phyloP scores from a whole-genome alignment of 2,888 invertebrate species.

The Plebejus anna region DNA sequence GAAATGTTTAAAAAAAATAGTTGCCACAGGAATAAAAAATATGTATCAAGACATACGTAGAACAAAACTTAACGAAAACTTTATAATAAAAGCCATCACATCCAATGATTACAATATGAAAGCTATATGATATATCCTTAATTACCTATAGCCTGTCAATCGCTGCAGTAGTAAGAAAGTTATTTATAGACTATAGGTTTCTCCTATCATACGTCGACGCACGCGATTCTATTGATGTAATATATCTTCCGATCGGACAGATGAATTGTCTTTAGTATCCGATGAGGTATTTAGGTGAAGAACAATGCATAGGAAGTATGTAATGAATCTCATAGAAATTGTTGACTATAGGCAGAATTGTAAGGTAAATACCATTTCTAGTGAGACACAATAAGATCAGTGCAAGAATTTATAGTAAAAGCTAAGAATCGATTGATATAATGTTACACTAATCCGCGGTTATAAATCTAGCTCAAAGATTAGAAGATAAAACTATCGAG shows the following conservation, averaged over 20 bases:
- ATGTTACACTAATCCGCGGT: background rate
- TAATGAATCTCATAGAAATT: background rate
- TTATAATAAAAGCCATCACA: background rate
- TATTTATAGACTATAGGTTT: slow-evolving; percentile 12
- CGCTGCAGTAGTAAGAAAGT: slow-evolving; percentile 5
- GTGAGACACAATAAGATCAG: background rate
- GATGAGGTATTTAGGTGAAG: background rate
- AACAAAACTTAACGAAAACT: background rate
- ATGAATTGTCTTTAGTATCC: background rate
- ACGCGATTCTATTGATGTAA: slow-evolving; percentile 4
- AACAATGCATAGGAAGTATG: background rate
- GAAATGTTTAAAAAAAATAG: background rate
- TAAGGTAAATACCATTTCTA: background rate
- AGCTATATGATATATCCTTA: slow-evolving; percentile 13
- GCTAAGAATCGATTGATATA: slow-evolving; percentile 6
- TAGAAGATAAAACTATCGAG: background rate
- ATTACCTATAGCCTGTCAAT: slow-evolving; percentile 8
- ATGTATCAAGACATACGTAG: background rate
- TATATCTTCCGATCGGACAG: slow-evolving; percentile 11
- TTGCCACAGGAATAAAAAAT: background rate
- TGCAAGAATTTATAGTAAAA: background rate
- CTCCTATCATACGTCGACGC: slow-evolving; percentile 13
- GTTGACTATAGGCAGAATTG: background rate
- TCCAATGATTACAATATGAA: background rate
- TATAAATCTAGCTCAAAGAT: slow-evolving; percentile 20